Conservation (phyloP, 64 coral and sea anemone genomes). For the Trachythela sp. region DNA sequence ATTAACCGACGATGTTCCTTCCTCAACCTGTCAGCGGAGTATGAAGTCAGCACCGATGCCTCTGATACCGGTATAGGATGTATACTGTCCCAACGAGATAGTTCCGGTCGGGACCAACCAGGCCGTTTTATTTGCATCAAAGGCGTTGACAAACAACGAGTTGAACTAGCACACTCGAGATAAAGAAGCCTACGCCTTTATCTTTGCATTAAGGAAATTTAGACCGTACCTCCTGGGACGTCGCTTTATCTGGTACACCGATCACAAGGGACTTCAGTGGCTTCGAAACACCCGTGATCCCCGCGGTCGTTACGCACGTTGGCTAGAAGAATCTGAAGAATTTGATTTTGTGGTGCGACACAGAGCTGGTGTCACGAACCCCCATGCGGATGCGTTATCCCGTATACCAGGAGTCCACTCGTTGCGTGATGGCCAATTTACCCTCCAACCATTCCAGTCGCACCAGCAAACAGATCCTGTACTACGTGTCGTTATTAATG, state of each 20-base stretch:
- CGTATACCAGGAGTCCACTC: slow-evolving; percentile 15
- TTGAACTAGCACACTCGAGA: slow-evolving; percentile 41
- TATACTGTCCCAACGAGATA: slow-evolving; percentile 47
- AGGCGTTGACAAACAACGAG: slow-evolving; percentile 40
- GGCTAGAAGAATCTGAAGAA: slow-evolving; percentile 56
- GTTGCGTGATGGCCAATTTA: slow-evolving; percentile 44
- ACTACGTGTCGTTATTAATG: background rate
- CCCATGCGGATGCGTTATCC: slow-evolving; percentile 40
- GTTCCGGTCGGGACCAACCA: slow-evolving; percentile 2
- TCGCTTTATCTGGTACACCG: slow-evolving; percentile 4
- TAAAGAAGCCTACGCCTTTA: too few relatives aligned
- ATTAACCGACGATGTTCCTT: slow-evolving; percentile 29
- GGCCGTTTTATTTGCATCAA: slow-evolving; percentile 49
- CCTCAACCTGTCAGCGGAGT: slow-evolving; percentile 33
- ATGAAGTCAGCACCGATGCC: slow-evolving; percentile 41
- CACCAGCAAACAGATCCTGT: too few relatives aligned
- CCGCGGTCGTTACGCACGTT: slow-evolving; percentile 33
- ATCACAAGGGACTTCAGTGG: slow-evolving; percentile 49
- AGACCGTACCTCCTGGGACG: slow-evolving; percentile 37
- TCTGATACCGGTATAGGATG: slow-evolving; percentile 51
- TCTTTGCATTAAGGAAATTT: too few relatives aligned
- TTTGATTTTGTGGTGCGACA: too few relatives aligned
- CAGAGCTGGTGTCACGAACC: slow-evolving; percentile 41
- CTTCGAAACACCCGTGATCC: slow-evolving; percentile 51
- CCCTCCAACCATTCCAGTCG: slow-evolving; percentile 11